Evolutionary conservation across 2,797 vertebrate species (phyloP).

Genomic region (Mormyrops boulengeri): DNA sequence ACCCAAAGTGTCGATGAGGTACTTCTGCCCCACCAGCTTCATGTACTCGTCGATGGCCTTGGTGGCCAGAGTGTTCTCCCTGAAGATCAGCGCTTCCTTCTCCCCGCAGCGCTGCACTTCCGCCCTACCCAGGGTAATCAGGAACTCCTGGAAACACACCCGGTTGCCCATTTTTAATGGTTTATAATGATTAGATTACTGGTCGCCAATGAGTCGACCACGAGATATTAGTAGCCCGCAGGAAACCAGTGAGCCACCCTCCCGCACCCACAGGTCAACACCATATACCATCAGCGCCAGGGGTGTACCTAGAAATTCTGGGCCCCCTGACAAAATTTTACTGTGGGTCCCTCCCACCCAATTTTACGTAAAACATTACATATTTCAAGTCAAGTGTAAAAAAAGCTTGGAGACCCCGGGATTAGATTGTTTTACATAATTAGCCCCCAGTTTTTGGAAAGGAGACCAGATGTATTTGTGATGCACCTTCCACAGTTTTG

Average conservation of each 20-base stretch:
- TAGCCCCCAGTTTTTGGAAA: background rate
- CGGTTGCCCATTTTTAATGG: background rate
- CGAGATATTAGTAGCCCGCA: background rate
- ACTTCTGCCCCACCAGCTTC: constrained; percentile 92
- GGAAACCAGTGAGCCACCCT: background rate
- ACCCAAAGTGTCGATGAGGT: constrained; percentile 87
- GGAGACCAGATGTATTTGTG: background rate
- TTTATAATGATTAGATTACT: background rate
- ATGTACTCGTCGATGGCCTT: constrained; percentile 97
- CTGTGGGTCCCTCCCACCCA: background rate
- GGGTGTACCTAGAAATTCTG: background rate
- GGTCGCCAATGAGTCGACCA: background rate
- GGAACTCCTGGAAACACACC: constrained; percentile 67
- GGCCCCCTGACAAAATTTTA: background rate
- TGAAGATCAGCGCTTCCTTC: constrained; percentile 83
- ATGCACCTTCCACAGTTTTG: background rate
- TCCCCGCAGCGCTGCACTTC: constrained; percentile 85
- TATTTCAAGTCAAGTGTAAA: background rate
- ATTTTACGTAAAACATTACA: background rate
- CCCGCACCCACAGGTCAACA: background rate
- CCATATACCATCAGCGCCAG: background rate
- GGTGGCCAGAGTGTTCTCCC: constrained; percentile 90
- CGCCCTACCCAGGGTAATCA: constrained; percentile 75
- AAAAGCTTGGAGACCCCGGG: background rate
- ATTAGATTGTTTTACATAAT: background rate